Percentiles rank a stretch among this genome's conserved stretches.
phyloP scores from a whole-genome alignment of 2,888 invertebrate genomes.

The Strigamia transsilvanica region DNA sequence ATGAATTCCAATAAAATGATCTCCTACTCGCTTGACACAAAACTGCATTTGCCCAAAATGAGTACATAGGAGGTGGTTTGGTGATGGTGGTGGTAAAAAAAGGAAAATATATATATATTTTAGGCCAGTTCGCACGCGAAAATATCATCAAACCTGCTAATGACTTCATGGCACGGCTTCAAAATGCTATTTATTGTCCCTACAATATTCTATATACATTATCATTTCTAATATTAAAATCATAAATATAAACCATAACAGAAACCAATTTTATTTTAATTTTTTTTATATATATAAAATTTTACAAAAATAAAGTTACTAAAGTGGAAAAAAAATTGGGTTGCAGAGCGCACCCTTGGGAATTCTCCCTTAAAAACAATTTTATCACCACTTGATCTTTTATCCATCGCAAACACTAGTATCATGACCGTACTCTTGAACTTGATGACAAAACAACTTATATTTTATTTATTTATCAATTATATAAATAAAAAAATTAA shows the following conservation, averaged over 20 bases:
- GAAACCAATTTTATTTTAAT: neutral
- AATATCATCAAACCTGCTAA: slow-evolving; percentile 47
- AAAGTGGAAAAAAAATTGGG: neutral
- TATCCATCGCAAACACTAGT: slow-evolving; percentile 19
- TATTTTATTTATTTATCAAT: neutral
- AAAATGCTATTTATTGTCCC: neutral
- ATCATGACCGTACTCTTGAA: slow-evolving; percentile 42
- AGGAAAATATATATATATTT: neutral
- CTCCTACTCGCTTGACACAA: slow-evolving; percentile 44
- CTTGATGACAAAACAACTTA: slow-evolving; percentile 13
- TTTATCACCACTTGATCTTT: slow-evolving; percentile 43
- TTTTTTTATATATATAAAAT: neutral
- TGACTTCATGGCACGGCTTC: slow-evolving; percentile 41
- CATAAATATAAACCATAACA: neutral
- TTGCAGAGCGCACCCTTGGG: neutral
- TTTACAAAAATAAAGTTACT: neutral
- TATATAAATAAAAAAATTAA: neutral
- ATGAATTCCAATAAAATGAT: slow-evolving; percentile 49
- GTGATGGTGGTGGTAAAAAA: slow-evolving; percentile 4
- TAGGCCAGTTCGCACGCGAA: neutral
- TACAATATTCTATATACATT: neutral
- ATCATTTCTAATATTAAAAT: neutral
- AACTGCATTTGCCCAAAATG: slow-evolving; percentile 44
- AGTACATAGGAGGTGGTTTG: neutral
- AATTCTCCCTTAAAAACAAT: neutral